A percentile compares a stretch with the other conserved stretches of the same genome.
phyloP scores from a whole-genome alignment of 2,797 vertebrate species.

The Morelia viridis region DNA sequence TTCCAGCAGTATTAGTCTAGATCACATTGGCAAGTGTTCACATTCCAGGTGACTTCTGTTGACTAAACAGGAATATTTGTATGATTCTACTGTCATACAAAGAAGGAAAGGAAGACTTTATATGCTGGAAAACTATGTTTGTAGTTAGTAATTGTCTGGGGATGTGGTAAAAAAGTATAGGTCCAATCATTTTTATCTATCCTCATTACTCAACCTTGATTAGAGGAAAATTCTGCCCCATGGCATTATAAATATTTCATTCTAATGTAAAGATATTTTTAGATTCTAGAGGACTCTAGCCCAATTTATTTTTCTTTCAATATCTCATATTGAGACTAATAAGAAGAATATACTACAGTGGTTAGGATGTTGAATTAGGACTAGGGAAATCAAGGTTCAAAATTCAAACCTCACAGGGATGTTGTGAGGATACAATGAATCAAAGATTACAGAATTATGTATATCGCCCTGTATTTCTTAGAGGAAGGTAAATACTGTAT shows the following conservation, averaged over 20 bases:
- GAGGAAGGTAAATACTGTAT: not conserved
- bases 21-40: not conserved
- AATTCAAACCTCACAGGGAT: slow-evolving; percentile 1
- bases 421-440: not conserved
- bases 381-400: not conserved
- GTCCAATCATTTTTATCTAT: not conserved
- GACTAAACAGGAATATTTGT: not conserved
- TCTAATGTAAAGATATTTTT: not conserved
- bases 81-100: not conserved
- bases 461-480: not conserved
- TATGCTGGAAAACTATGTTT: not conserved
- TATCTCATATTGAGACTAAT: not conserved
- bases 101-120: not conserved
- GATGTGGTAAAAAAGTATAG: not conserved
- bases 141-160: not conserved
- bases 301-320: not conserved
- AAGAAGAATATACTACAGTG: not conserved
- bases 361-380: not conserved
- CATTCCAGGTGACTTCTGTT: not conserved
- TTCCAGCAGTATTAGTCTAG: not conserved
- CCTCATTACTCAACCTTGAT: not conserved
- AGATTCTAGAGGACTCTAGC: not conserved
- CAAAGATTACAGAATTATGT: not conserved
- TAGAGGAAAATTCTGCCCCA: not conserved
- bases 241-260: not conserved